Conservation (phyloP, 2,113 vertebrate genomes). For the Taurulus bubalis region DNA sequence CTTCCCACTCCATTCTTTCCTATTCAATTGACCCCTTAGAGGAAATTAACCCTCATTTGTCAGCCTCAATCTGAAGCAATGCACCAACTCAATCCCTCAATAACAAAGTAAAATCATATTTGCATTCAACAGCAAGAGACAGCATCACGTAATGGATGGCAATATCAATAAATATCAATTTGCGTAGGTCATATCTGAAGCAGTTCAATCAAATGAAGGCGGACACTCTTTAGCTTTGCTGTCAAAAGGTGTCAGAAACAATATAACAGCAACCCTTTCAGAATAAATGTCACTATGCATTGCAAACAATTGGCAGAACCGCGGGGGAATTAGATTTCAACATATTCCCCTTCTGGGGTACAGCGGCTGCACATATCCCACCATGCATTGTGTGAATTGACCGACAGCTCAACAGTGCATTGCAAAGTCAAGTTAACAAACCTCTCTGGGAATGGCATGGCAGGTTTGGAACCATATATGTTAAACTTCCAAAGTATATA, state of each 20-base stretch:
- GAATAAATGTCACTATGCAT: neutral
- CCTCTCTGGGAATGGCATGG: neutral
- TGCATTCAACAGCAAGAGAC: neutral
- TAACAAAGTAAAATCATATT: neutral
- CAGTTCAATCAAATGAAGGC: neutral
- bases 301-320: neutral
- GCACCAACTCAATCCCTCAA: neutral
- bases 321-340: neutral
- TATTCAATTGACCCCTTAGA: neutral
- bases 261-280: neutral
- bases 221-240: neutral
- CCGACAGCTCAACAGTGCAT: neutral
- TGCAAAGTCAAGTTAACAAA: neutral
- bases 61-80: neutral
- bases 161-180: neutral
- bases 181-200: neutral
- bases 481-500: neutral
- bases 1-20: neutral
- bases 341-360: neutral
- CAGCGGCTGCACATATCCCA: neutral
- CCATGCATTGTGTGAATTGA: neutral
- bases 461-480: neutral
- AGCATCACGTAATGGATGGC: neutral
- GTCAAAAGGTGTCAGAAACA: neutral
- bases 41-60: neutral